Percentiles rank a stretch among this genome's conserved stretches.
These are phyloP conservation scores for Diachasma alloeum DNA, from an alignment of 1,140 invertebrate species.

Conservation along the genomic window DNA sequence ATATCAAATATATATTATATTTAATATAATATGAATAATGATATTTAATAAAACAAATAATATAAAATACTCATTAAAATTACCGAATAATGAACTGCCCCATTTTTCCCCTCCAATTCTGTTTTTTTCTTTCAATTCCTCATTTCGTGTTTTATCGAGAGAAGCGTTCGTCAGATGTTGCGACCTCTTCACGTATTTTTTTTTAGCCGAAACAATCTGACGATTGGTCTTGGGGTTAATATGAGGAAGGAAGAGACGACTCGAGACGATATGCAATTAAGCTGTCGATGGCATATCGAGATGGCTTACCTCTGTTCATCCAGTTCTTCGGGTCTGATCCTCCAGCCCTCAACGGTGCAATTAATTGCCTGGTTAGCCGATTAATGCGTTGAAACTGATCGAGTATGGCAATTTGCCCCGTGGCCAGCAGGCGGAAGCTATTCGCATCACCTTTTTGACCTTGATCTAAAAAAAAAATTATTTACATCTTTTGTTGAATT, in stretches of 20 bases:
- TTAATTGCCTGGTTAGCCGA: constrained; percentile 14
- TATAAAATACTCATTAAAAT: not conserved
- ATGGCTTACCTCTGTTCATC: not conserved
- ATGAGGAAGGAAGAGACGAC: not conserved
- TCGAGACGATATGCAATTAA: constrained; percentile 16
- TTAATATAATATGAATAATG: too few relatives aligned
- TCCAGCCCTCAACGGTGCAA: not conserved
- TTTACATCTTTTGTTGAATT: not conserved
- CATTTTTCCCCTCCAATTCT: not conserved
- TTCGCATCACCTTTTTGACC: not conserved
- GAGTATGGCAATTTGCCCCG: not conserved
- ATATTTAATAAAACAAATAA: not conserved
- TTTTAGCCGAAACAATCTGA: not conserved
- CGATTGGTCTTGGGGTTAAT: not conserved
- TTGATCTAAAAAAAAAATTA: not conserved
- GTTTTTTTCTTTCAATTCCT: not conserved
- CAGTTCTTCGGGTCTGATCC: not conserved
- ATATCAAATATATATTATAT: too few relatives aligned
- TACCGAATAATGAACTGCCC: not conserved
- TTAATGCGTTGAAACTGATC: not conserved
- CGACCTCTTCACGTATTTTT: not conserved
- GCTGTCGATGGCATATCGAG: constrained; percentile 14
- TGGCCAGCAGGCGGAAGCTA: not conserved
- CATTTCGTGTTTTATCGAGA: not conserved
- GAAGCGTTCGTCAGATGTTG: constrained; percentile 7